phyloP scores from a whole-genome alignment of 2,113 vertebrate genomes.

The Colinus virginianus region DNA sequence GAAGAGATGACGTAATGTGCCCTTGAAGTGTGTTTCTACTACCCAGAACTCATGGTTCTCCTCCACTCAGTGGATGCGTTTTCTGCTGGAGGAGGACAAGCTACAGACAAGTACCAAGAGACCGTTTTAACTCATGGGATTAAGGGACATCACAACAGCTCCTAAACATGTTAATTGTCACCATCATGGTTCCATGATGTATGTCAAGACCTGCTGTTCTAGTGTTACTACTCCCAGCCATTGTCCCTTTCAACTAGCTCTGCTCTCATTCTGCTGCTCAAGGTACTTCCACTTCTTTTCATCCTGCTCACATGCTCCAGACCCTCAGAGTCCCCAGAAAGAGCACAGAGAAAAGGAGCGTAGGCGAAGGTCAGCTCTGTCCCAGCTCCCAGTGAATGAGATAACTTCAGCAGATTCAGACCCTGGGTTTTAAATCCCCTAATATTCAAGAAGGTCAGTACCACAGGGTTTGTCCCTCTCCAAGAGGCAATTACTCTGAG shows the following conservation, averaged over 20 bases:
- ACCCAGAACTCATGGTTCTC: not conserved
- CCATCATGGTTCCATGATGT: not conserved
- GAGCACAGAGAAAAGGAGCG: not conserved
- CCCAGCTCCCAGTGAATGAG: not conserved
- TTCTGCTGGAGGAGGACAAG: not conserved
- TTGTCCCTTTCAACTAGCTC: not conserved
- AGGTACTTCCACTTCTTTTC: not conserved
- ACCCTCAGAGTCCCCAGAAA: not conserved
- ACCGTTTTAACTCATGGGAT: fast-evolving
- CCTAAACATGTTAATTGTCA: not conserved
- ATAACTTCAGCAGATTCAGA: not conserved
- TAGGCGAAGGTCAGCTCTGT: not conserved
- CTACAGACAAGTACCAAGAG: not conserved
- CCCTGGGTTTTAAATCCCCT: not conserved
- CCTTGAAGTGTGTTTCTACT: not conserved
- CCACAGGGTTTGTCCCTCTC: not conserved
- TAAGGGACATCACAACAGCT: not conserved
- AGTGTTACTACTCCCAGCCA: not conserved
- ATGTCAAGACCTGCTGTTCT: not conserved
- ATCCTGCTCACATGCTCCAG: not conserved
- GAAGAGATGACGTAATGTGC: not conserved
- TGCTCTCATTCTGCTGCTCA: not conserved
- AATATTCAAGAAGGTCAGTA: not conserved
- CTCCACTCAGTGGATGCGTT: not conserved
- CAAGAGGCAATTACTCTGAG: not conserved